A percentile compares a stretch with the other conserved stretches of the same genome.
Conservation (phyloP, 2,797 vertebrate genomes). For the Protonibea diacanthus region DNA sequence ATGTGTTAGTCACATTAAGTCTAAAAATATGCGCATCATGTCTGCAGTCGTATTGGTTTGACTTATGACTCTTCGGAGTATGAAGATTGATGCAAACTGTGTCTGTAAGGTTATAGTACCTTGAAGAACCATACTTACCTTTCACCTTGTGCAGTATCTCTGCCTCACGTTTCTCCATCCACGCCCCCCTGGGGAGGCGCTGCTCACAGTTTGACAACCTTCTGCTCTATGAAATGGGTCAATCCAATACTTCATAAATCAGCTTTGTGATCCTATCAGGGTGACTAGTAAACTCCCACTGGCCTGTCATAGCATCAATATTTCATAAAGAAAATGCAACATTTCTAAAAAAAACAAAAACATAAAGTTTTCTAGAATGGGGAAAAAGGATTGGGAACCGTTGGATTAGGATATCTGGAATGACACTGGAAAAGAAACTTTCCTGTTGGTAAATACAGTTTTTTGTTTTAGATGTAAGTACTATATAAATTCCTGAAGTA, state of each 20-base stretch:
- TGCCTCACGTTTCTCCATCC: neutral
- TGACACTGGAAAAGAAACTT: neutral
- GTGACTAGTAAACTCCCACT: neutral
- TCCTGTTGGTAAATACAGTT: neutral
- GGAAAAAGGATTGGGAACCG: neutral
- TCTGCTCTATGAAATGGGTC: conserved; percentile 5
- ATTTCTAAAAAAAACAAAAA: neutral
- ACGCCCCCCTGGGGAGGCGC: neutral
- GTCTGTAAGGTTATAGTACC: neutral
- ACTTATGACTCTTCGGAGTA: neutral
- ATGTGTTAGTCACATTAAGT: no score
- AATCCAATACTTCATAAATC: conserved; percentile 4
- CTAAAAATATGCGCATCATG: no score
- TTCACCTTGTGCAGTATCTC: conserved; percentile 10
- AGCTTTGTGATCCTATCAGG: conserved; percentile 1
- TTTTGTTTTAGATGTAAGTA: neutral
- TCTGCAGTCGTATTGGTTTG: no score
- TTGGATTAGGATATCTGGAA: neutral
- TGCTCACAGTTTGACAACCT: conserved; percentile 7
- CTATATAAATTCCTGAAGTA: neutral
- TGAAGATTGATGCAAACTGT: neutral
- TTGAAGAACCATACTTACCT: conserved; percentile 1
- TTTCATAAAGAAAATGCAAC: conserved; percentile 8
- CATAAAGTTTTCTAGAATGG: neutral
- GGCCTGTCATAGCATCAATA: neutral